Percentiles rank a stretch among this genome's conserved stretches.
Conservation (phyloP, 2,888 invertebrate genomes). For the Apodemia zela region DNA sequence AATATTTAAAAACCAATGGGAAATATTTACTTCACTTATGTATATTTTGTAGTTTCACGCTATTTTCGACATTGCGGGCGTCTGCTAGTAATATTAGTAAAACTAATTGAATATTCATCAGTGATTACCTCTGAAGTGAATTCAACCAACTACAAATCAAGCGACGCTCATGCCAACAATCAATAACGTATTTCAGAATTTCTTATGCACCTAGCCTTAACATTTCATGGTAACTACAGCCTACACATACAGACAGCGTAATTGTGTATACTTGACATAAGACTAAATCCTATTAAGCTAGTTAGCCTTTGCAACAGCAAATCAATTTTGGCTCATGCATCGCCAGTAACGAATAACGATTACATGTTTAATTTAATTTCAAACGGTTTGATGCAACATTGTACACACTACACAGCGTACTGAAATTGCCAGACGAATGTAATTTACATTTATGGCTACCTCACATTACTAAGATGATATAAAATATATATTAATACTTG, state of each 20-base stretch:
- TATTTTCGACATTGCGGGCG: too few species aligned
- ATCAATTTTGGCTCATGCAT: conserved; percentile 11
- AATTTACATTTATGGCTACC: neutral
- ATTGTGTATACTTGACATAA: conserved; percentile 16
- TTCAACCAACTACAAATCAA: too few species aligned
- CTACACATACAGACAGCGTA: conserved; percentile 4
- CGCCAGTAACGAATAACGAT: conserved; percentile 4
- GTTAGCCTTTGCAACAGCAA: conserved; percentile 13
- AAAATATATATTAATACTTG: neutral
- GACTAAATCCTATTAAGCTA: conserved; percentile 13
- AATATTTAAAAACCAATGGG: too few species aligned
- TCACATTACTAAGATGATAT: neutral
- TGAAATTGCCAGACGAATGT: conserved; percentile 2
- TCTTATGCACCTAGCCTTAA: neutral
- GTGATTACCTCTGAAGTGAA: too few species aligned
- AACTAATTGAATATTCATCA: too few species aligned
- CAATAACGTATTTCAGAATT: neutral
- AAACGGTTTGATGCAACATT: neutral
- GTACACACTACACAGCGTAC: too few species aligned
- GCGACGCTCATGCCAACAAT: too few species aligned
- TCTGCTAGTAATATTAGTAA: too few species aligned
- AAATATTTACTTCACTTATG: too few species aligned
- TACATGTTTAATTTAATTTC: neutral
- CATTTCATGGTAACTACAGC: neutral
- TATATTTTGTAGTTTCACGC: too few species aligned